Conservation (phyloP, 2,113 vertebrate species). For the Phasianus colchicus region DNA sequence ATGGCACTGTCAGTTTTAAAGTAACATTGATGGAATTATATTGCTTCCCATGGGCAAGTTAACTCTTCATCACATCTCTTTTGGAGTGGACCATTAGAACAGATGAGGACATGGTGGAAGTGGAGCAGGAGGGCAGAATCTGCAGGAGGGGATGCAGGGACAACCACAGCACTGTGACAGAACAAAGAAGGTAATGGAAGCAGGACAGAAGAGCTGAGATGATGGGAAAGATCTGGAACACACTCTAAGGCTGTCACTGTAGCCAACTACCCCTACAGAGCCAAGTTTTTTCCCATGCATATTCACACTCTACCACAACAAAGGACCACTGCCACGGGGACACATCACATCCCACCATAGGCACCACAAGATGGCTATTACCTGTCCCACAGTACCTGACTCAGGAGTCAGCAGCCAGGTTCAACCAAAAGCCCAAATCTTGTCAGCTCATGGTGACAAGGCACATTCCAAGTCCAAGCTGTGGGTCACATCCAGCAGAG, state of each 20-base stretch:
- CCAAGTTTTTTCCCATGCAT: too few species aligned
- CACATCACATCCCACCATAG: too few species aligned
- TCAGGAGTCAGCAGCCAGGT: neutral
- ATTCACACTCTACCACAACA: too few species aligned
- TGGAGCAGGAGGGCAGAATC: neutral
- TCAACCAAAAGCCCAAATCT: neutral
- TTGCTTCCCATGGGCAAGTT: neutral
- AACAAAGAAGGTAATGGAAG: neutral
- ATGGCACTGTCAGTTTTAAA: neutral
- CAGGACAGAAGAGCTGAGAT: fast-evolving
- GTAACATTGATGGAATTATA: neutral
- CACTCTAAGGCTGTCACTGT: fast-evolving
- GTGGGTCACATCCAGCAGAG: fast-evolving
- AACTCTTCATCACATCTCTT: neutral
- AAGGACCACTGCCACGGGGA: too few species aligned
- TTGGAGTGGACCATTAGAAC: too few species aligned
- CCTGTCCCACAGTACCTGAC: neutral
- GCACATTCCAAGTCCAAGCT: neutral
- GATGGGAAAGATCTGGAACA: neutral
- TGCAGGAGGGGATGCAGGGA: fast-evolving
- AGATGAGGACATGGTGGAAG: neutral
- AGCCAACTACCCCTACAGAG: neutral
- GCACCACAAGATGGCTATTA: too few species aligned
- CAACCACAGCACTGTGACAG: too few species aligned
- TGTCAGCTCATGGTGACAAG: fast-evolving